A percentile compares a stretch with the other conserved stretches of the same genome.
These are phyloP conservation scores for Lithodes maja DNA, from an alignment of 2,888 invertebrate species.

Conservation along the genomic window DNA sequence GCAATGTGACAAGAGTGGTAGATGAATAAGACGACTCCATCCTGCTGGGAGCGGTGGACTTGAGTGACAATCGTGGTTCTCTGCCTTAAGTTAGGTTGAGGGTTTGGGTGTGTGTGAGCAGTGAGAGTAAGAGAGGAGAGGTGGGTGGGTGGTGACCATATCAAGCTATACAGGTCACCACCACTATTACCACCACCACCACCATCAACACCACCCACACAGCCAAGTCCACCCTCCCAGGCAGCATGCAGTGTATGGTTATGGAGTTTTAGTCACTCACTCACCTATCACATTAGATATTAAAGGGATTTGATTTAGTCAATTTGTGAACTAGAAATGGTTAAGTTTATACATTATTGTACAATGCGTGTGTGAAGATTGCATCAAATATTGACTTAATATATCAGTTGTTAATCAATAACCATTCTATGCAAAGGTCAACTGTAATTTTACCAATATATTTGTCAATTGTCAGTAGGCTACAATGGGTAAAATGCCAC, in stretches of 20 bases:
- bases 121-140: neutral
- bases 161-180: constrained; percentile 5
- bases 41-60: constrained; percentile 61
- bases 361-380: too few species aligned
- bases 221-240: constrained; percentile 66
- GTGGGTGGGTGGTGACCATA: constrained; percentile 4
- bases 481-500: too few species aligned
- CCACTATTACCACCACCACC: neutral
- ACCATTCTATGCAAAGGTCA: too few species aligned
- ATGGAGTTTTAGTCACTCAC: constrained; percentile 52
- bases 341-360: too few species aligned
- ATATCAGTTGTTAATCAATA: too few species aligned
- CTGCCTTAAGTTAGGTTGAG: constrained; percentile 37
- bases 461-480: too few species aligned
- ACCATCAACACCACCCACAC: neutral
- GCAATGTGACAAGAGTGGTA: neutral
- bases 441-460: too few species aligned
- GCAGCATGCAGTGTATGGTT: constrained; percentile 67
- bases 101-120: neutral
- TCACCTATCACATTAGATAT: too few species aligned
- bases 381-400: too few species aligned
- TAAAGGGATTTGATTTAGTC: too few species aligned
- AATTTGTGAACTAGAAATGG: too few species aligned
- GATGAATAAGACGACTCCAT: constrained; percentile 35
- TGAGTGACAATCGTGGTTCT: constrained; percentile 54